These are phyloP conservation scores for Pangasius macronema DNA, from an alignment of 2,797 vertebrate genomes.

Conservation along the genomic window DNA sequence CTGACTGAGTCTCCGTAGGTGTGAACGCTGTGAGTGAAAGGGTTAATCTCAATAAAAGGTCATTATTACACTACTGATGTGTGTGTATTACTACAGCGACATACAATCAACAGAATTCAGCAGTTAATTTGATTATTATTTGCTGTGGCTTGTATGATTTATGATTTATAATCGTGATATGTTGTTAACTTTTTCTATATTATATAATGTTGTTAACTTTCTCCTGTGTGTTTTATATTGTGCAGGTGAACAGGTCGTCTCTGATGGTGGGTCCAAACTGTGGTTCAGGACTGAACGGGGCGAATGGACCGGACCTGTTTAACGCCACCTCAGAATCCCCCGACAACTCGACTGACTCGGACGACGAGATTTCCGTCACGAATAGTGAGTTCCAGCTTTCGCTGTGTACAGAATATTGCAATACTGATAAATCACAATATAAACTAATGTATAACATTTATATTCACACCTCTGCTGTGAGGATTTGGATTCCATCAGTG, in stretches of 20 bases:
- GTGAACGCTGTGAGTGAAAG: not conserved
- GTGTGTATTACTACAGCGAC: not conserved
- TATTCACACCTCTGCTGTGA: not conserved
- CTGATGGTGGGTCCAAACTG: conserved; percentile 83
- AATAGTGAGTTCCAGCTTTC: conserved; percentile 66
- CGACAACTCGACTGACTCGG: conserved; percentile 86
- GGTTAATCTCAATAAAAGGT: not conserved
- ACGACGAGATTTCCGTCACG: conserved; percentile 80
- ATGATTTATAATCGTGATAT: not conserved
- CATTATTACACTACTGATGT: not conserved
- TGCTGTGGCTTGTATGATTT: not conserved
- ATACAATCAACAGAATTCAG: not conserved
- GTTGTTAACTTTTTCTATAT: not conserved
- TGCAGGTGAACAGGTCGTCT: conserved; percentile 93
- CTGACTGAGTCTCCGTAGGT: not conserved
- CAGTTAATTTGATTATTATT: not conserved
- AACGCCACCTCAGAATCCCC: conserved; percentile 72
- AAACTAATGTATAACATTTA: not conserved
- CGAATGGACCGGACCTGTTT: conserved; percentile 75
- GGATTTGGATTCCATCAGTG: too few relatives aligned
- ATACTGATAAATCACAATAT: not conserved
- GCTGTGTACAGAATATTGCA: not conserved
- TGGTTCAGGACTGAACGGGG: conserved; percentile 77
- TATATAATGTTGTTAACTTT: not conserved
- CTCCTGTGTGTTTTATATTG: not conserved